Percentiles rank a stretch among this genome's conserved stretches.
phyloP scores from a whole-genome alignment of 2,113 vertebrate genomes.

The Helogale parvula region DNA sequence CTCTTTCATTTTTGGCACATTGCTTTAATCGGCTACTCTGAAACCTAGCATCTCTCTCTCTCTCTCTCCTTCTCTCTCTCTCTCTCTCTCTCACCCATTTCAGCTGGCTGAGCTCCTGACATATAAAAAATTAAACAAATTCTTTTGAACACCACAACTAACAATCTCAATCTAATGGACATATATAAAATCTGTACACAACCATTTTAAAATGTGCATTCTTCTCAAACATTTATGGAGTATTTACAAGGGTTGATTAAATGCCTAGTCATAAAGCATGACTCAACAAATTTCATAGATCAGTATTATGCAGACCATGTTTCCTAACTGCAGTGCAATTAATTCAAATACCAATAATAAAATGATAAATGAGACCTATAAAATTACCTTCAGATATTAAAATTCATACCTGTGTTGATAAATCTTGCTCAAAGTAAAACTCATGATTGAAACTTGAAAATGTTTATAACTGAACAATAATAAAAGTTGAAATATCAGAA shows the following conservation, averaged over 20 bases:
- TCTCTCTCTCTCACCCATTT: neutral
- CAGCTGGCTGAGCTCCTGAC: neutral
- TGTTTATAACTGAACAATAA: slow-evolving; percentile 11
- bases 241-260: neutral
- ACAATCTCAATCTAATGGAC: neutral
- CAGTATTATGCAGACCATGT: neutral
- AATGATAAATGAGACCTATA: slow-evolving; percentile 9
- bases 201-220: neutral
- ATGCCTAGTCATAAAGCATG: neutral
- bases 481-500: slow-evolving; percentile 28
- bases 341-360: neutral
- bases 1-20: neutral
- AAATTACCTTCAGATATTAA: slow-evolving; percentile 32
- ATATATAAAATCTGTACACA: neutral
- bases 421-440: neutral
- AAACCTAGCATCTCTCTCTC: neutral
- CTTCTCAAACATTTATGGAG: neutral
- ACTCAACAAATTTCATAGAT: neutral
- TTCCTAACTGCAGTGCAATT: slow-evolving; percentile 1
- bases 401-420: neutral
- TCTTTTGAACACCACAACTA: neutral
- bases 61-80: neutral
- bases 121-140: neutral
- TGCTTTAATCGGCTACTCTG: neutral
- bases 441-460: neutral